Percentiles rank a stretch among this genome's conserved stretches.
phyloP scores from a whole-genome alignment of 2,797 vertebrate genomes.

The Oophaga sylvatica region DNA sequence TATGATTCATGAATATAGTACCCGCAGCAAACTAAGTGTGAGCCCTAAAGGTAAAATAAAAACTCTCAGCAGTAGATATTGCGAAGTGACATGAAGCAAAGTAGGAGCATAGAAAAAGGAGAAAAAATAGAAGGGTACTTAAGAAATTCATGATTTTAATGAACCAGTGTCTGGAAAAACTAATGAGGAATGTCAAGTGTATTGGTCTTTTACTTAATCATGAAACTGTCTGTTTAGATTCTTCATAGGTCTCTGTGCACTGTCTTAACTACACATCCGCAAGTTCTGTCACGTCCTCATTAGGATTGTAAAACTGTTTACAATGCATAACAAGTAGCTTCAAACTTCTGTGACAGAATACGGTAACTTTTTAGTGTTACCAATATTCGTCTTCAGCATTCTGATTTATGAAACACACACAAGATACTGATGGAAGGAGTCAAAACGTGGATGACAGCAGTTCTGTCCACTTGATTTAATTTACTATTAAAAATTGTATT shows the following conservation, averaged over 20 bases:
- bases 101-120: background rate
- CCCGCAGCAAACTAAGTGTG: too few relatives aligned
- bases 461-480: slow-evolving; percentile 14
- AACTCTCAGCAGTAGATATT: background rate
- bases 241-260: background rate
- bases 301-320: background rate
- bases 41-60: background rate
- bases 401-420: background rate
- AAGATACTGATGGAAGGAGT: slow-evolving; percentile 14
- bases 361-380: background rate
- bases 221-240: background rate
- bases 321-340: slow-evolving; percentile 22
- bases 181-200: slow-evolving; percentile 2
- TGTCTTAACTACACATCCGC: background rate
- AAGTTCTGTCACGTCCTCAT: slow-evolving; percentile 23
- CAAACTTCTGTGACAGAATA: slow-evolving; percentile 16
- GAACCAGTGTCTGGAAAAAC: slow-evolving; percentile 3
- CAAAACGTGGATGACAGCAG: slow-evolving; percentile 19
- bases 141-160: slow-evolving; percentile 24
- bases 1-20: too few relatives aligned
- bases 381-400: slow-evolving; percentile 1
- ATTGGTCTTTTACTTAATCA: slow-evolving; percentile 11
- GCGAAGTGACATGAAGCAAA: background rate
- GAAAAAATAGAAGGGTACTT: background rate
- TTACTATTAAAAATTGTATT: slow-evolving; percentile 7